These are phyloP conservation scores for Eilema depressum DNA, from an alignment of 2,888 invertebrate species.

Conservation along the genomic window DNA sequence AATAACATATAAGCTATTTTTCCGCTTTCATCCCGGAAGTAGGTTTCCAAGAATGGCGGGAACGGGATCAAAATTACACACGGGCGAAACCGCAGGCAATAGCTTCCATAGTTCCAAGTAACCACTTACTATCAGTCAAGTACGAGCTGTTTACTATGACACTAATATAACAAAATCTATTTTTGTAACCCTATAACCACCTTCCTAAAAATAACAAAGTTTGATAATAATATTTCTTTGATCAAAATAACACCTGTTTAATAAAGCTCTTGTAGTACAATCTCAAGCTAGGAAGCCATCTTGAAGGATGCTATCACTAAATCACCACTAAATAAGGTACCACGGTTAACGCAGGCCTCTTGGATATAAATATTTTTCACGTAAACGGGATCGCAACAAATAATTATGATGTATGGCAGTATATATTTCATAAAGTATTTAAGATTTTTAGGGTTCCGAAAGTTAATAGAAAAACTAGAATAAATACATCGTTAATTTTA, in stretches of 20 bases:
- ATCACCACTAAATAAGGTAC: constrained; percentile 68
- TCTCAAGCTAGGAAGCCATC: constrained; percentile 45
- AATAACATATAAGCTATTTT: no score
- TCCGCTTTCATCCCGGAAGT: no score
- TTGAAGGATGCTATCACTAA: constrained; percentile 74
- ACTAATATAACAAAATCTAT: no score
- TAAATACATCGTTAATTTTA: neutral
- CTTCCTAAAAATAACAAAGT: neutral
- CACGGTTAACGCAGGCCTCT: constrained; percentile 52
- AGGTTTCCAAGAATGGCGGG: no score
- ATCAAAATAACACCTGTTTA: constrained; percentile 31
- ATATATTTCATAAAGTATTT: constrained; percentile 23
- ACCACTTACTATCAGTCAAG: no score
- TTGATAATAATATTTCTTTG: neutral
- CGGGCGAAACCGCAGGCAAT: no score
- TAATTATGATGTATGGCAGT: constrained; percentile 34
- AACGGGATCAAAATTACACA: no score
- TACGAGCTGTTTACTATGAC: no score
- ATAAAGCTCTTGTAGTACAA: constrained; percentile 42
- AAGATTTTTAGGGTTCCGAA: constrained; percentile 17
- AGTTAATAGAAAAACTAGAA: neutral
- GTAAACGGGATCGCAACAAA: constrained; percentile 51
- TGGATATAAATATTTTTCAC: constrained; percentile 44
- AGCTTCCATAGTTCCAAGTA: no score
- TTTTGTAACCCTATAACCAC: neutral